phyloP scores from a whole-genome alignment of 2,797 vertebrate species.

The Apogon hyalosoma region DNA sequence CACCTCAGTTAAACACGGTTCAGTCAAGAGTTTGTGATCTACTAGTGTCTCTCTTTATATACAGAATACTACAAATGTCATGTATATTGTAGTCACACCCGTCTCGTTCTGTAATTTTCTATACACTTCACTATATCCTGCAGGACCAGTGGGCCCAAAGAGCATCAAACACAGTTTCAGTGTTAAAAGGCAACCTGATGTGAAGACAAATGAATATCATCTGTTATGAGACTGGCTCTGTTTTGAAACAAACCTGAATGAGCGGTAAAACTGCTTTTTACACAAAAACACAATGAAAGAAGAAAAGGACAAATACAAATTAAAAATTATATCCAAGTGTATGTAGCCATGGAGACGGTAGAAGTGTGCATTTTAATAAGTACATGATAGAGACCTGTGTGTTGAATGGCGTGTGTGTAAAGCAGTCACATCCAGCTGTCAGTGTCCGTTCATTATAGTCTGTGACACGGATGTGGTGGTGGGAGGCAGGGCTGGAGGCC shows the following conservation, averaged over 20 bases:
- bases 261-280: constrained; percentile 18
- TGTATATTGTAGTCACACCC: not conserved
- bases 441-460: constrained; percentile 88
- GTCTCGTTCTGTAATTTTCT: not conserved
- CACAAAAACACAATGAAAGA: constrained; percentile 9
- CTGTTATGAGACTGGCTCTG: not conserved
- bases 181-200: constrained; percentile 19
- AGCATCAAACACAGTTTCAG: not conserved
- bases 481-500: constrained; percentile 52
- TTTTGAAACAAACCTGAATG: constrained; percentile 16
- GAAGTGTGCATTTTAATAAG: constrained; percentile 21
- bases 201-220: constrained; percentile 25
- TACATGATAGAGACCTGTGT: constrained; percentile 9
- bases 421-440: constrained; percentile 65
- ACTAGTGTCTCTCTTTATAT: constrained; percentile 5
- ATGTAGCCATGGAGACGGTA: constrained; percentile 17
- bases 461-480: constrained; percentile 63
- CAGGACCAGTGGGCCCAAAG: constrained; percentile 7
- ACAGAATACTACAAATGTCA: not conserved
- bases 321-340: constrained; percentile 16
- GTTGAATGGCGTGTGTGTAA: constrained; percentile 1
- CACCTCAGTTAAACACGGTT: not conserved
- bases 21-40: constrained; percentile 9
- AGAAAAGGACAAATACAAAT: constrained; percentile 21
- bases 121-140: constrained; percentile 28